These are phyloP conservation scores for Arizona elegans DNA, from an alignment of 2,113 vertebrate genomes.

Conservation along the genomic window DNA sequence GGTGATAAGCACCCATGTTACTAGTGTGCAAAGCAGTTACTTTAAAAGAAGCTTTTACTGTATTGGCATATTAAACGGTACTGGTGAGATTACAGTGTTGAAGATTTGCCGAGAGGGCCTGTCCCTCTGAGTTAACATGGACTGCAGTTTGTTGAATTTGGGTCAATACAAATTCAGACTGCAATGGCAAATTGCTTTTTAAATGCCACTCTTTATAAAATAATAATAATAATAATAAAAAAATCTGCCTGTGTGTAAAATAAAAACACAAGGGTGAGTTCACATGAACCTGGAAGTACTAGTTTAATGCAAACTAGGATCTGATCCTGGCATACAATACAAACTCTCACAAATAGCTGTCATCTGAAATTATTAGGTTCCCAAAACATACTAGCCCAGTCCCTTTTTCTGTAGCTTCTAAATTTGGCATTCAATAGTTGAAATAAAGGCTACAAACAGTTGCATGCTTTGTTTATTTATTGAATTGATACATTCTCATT, in stretches of 20 bases:
- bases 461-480: background rate
- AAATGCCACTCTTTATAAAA: background rate
- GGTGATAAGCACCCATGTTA: constrained; percentile 39
- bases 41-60: constrained; percentile 43
- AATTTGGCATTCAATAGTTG: background rate
- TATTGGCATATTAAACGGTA: constrained; percentile 50
- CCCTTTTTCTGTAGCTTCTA: background rate
- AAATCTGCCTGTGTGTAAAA: background rate
- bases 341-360: background rate
- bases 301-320: background rate
- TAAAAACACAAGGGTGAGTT: background rate
- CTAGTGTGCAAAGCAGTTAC: constrained; percentile 41
- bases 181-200: background rate
- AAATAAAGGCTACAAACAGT: background rate
- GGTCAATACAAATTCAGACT: background rate
- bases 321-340: background rate
- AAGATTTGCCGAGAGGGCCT: background rate
- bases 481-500: background rate
- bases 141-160: background rate
- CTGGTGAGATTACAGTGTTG: background rate
- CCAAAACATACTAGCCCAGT: background rate
- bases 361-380: background rate
- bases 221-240: background rate
- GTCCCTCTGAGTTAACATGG: background rate
- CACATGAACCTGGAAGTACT: background rate